phyloP scores from a whole-genome alignment of 2,113 vertebrate species.

The Spilogale gracilis region DNA sequence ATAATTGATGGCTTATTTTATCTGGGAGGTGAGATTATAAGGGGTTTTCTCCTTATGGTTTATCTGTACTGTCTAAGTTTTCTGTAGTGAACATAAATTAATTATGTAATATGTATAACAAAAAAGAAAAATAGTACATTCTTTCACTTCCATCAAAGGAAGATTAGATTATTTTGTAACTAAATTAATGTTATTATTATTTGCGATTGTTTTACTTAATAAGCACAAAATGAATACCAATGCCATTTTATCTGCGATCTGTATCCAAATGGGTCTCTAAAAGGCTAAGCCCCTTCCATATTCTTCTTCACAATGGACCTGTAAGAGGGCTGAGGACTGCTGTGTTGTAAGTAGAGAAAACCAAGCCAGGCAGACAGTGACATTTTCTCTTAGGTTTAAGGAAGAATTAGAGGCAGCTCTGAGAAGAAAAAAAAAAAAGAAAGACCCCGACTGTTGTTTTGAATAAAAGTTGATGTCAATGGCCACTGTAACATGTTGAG shows the following conservation, averaged over 20 bases:
- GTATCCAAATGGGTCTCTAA: not conserved
- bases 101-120: not conserved
- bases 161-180: constrained; percentile 22
- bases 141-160: constrained; percentile 23
- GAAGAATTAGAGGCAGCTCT: not conserved
- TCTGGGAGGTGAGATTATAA: not conserved
- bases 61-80: not conserved
- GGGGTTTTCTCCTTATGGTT: not conserved
- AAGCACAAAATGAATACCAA: not conserved
- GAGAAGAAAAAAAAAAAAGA: not conserved
- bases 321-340: not conserved
- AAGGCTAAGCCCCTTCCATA: not conserved
- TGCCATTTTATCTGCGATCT: not conserved
- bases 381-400: not conserved
- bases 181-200: constrained; percentile 39
- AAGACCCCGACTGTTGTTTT: not conserved
- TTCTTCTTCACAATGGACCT: not conserved
- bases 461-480: not conserved
- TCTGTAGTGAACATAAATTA: constrained; percentile 31
- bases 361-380: not conserved
- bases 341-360: not conserved
- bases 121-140: constrained; percentile 51
- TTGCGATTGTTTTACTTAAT: constrained; percentile 32
- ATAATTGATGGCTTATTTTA: not conserved
- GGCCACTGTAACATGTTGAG: not conserved